Base-by-base conservation (phyloP, 1,140 invertebrate genomes). In the Eriosoma lanigerum region DNA sequence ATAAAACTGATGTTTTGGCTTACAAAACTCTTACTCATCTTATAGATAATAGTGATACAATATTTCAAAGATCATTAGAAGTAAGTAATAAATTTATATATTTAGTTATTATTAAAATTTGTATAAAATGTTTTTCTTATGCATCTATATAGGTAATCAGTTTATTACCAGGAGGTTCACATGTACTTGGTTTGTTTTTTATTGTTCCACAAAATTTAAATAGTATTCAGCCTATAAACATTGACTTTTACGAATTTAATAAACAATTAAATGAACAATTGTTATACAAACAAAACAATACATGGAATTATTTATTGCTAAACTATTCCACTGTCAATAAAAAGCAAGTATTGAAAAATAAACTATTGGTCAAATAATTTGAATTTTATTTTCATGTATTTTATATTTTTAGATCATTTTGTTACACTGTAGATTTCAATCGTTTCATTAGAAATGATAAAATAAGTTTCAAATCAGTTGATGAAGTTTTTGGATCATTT, bases 101-200 rank as follows among this genome's bases (percentile, higher is more conserved):
- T 68, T 13, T 10, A 44, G 32, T 32, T 62, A 62, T 32, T 32
- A 32, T 29, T 62, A 8, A 29, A 29, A 64, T 15, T 48, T 68
- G 13, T 68, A 15, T 24, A 24, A 68, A 24, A 24, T 17, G 26
- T 68, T 48, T 48, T 17, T 68, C 6, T n/a, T 72, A 13, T 19
- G 12, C 4, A 12, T 32, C 17, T 72, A 44, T 56, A 10, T n/a
- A 78, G 75, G 75, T 78, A 46, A 38, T 46, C 5, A 60, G 44
- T 5, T 78, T 78, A 46, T 78, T 78, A 60, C 75, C 75, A 3
- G 75, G 75, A 62, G 75, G 75, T n/a, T 78, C 75, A 24, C 56
- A 78, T 48, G 56, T 78, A 29, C 56, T 78, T 24, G 75, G 75
- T 26, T 78, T 78, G 46, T 78, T 78, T 62, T 60, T 78, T 60